Evolutionary conservation across 2,113 vertebrate species (phyloP).

Genomic region (Bujurquina vittata): DNA sequence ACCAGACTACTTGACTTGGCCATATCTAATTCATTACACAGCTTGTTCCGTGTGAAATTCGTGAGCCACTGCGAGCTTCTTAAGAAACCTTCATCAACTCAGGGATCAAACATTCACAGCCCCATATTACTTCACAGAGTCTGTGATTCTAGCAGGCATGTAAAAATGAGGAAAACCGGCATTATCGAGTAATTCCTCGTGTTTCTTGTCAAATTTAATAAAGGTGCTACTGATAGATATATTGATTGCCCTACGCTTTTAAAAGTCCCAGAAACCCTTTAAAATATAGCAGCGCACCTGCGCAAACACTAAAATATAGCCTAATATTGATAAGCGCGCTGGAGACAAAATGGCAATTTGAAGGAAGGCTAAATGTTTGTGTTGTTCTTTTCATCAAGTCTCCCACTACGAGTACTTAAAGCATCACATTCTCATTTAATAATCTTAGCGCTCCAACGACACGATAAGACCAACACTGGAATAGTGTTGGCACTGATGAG

Average conservation of each 20-base stretch:
- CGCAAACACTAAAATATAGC: background rate
- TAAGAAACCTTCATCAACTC: constrained; percentile 22
- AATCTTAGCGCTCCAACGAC: background rate
- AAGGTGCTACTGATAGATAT: background rate
- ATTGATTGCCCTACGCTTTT: background rate
- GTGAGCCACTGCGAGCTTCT: background rate
- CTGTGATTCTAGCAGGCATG: background rate
- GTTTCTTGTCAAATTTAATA: background rate
- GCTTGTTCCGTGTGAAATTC: constrained; percentile 20
- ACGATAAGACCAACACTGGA: background rate
- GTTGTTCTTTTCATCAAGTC: background rate
- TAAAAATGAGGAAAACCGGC: background rate
- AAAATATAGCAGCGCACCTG: background rate
- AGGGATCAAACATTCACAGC: constrained; percentile 15
- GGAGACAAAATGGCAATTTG: background rate
- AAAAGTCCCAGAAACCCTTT: background rate
- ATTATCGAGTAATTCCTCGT: background rate
- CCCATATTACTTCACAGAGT: constrained; percentile 26
- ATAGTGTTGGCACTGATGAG: background rate
- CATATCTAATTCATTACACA: constrained; percentile 47
- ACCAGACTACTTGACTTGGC: constrained; percentile 29
- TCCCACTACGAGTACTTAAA: background rate
- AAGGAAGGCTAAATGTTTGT: background rate
- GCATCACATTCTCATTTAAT: background rate
- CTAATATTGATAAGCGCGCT: background rate